Evolutionary conservation across 1,140 invertebrate species (phyloP), one percentile per base, ranked within the genome.

Genomic region (Solenopsis fugax): DNA sequence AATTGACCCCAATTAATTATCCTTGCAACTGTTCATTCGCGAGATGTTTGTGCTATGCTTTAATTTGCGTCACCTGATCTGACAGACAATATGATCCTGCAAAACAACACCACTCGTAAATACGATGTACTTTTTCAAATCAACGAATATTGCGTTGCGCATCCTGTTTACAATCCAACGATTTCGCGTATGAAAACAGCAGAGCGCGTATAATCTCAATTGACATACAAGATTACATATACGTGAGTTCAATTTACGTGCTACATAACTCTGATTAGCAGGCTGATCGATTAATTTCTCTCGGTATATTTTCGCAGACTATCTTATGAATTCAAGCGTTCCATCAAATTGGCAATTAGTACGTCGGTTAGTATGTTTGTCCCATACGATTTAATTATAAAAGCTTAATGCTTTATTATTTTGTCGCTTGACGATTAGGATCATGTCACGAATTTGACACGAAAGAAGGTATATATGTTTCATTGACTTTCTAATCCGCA

Each of bases 1-100:
- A 62, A 77, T 64, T 48, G 75, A 64, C 16, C 37, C 34, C 72
- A 75, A 75, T 75, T 75, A 58, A 75, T 75, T 75, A 75, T 75
- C 58, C 24, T 24, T 12, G 16, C 37, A 58, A 16, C 34, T 75
- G 50, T 58, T 58, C 58, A 29, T 64, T 77, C 16, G 34, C 34
- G 37, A 76, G 13, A 4, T 56, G 12, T 5, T 21, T 54, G 56
- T 45, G 54, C 37, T 21, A 24, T 12, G 18, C 41, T 62, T 29
- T 34, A 77, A 77, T 77, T 77, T 45, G 24, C 41, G 9, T 18
- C 21, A 62, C 16, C 16, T 45, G 56, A 64, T 77, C 58, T 62
- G 73, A 60, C 37, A 29, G 37, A 77, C 56, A 77, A 77, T 62
- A 29, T 45, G 41, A 64, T 62, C 64, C 24, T 77, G 21, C 75